Evolutionary conservation across 2,888 invertebrate genomes (phyloP), one percentile per base, ranked within the genome.

Genomic region (Drepana falcataria): DNA sequence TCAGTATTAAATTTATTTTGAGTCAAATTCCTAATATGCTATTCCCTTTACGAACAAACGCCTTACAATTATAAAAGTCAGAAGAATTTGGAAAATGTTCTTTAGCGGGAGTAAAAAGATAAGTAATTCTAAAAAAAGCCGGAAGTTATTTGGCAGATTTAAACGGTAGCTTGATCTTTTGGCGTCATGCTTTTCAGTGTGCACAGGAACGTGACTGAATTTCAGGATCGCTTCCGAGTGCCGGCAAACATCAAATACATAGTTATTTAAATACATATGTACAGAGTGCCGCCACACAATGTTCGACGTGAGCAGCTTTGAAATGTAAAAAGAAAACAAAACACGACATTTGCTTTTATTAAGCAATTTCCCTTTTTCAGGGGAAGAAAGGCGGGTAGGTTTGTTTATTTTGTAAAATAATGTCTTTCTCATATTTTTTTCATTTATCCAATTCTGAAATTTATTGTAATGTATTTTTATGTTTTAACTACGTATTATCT

Each of bases 1-100:
- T 37, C 49, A 52, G 47, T 52, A 55, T 55, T 44, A 44, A 44
- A 44, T 44, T 44, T 44, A 44, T 44, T 44, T 44, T 9, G 44
- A 44, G 44, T 9, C 6, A 44, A 6, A 44, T 44, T 44, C 44
- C 44, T 1, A 44, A 44, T 9, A 6, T n/a, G n/a, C n/a, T 44
- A 9, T 9, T 44, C 6, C 44, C 9, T 6, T 7, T 44, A 9
- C 44, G 6, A 44, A 44, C 44, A 44, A 44, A 44, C 44, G 6
- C 44, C 9, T 44, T 9, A 9, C 44, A 44, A 44, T 44, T 44
- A 3, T 9, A 44, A 44, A 44, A 3, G 44, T 44, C 44, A 44
- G 9, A 44, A 9, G 44, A 44, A 44, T 1, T 6, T 44, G 44
- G 9, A 44, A 44, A 44, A 9, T 44, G 9, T n/a, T 44, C 44